A percentile compares a stretch with the other conserved stretches of the same genome.
phyloP scores from a whole-genome alignment of 2,888 invertebrate species.

The Disparrhopalites patrizii region DNA sequence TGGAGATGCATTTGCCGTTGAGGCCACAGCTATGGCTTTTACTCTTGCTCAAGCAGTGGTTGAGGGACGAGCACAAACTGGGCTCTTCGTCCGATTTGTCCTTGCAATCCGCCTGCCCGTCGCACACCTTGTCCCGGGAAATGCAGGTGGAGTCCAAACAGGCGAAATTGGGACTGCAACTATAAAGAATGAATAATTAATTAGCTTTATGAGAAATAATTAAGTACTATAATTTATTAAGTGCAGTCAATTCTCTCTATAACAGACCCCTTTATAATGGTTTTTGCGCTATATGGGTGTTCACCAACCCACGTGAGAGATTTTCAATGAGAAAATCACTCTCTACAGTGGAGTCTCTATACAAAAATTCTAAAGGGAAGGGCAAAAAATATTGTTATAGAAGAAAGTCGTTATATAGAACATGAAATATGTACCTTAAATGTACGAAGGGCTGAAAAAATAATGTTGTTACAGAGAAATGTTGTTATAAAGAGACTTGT shows the following conservation, averaged over 20 bases:
- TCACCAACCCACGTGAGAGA: too few species aligned
- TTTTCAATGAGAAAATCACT: too few species aligned
- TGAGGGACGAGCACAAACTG: not conserved
- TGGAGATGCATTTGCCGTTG: not conserved
- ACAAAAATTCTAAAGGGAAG: too few species aligned
- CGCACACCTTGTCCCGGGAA: conserved; percentile 17
- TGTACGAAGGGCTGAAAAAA: too few species aligned
- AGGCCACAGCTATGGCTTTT: conserved; percentile 3
- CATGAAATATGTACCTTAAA: too few species aligned
- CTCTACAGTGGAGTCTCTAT: too few species aligned
- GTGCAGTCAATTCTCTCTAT: not conserved
- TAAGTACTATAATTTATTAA: not conserved
- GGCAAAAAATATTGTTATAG: too few species aligned
- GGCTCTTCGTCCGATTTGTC: conserved; percentile 3
- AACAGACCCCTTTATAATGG: not conserved
- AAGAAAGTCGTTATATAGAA: too few species aligned
- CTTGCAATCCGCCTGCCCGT: conserved; percentile 2
- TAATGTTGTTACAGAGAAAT: too few species aligned
- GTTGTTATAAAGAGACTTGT: too few species aligned
- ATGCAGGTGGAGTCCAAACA: conserved; percentile 13
- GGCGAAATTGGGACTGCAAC: conserved; percentile 21
- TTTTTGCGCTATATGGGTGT: too few species aligned
- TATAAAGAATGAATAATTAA: not conserved
- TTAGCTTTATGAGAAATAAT: not conserved
- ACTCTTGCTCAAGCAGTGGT: not conserved